Percentiles rank a stretch among this genome's conserved stretches.
These are phyloP conservation scores for Notothenia rossii DNA, from an alignment of 2,113 vertebrate species.

Conservation along the genomic window DNA sequence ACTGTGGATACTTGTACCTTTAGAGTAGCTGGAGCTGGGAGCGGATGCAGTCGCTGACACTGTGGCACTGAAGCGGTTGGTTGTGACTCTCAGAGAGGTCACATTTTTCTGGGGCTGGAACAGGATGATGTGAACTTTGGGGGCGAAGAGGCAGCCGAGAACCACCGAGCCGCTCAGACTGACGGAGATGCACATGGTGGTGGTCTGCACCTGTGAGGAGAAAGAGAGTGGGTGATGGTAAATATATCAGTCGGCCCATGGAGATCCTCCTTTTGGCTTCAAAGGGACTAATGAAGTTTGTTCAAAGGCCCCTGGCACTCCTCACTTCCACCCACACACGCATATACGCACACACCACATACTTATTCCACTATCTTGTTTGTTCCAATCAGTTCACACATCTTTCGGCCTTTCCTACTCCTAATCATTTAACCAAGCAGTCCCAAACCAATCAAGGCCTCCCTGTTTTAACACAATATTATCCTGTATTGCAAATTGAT, in stretches of 20 bases:
- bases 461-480: not conserved
- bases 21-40: constrained; percentile 87
- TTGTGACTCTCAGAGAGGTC: constrained; percentile 88
- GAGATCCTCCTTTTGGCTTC: constrained; percentile 31
- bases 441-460: constrained; percentile 4
- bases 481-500: not conserved
- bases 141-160: constrained; percentile 95
- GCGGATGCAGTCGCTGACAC: constrained; percentile 72
- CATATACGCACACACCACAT: not conserved
- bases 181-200: constrained; percentile 98
- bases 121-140: constrained; percentile 97
- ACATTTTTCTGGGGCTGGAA: constrained; percentile 99
- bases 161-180: constrained; percentile 98
- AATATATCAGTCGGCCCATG: constrained; percentile 7
- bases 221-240: not conserved
- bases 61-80: constrained; percentile 89
- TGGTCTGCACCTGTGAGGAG: constrained; percentile 94
- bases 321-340: not conserved
- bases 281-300: constrained; percentile 46
- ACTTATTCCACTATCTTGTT: constrained; percentile 19
- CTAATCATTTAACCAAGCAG: constrained; percentile 1
- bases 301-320: constrained; percentile 37
- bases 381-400: constrained; percentile 29
- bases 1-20: constrained; percentile 75
- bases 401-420: constrained; percentile 16